Base-by-base conservation (phyloP, 64 coral and sea anemone species). In the Actinia equina region DNA sequence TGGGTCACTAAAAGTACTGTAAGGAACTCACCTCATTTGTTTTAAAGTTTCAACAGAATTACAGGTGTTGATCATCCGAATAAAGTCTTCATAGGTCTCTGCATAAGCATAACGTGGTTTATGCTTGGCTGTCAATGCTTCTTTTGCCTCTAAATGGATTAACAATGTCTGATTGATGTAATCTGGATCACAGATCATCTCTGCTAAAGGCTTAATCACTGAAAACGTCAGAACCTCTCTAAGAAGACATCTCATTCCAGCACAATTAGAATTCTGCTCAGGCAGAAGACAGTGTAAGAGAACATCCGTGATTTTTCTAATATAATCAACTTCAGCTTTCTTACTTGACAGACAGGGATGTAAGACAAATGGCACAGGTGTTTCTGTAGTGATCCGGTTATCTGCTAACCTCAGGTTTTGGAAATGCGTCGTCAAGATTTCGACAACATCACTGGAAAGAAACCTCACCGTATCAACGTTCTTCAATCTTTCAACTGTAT, bases 61-160 rank as follows among this genome's bases (percentile, higher is more conserved):
- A 55, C 88, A 92, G 9, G 93, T 95, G 63, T 92, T 99, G 46
- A 99, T 99, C 93, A 99, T 88, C 27, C 92, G 89, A 16, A 99
- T 99, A 44, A 99, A 99, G 25, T 99, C 97, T 92, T 99, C 97
- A 80, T 99, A 99, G 23, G 97, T 99, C 86, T 99, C 97, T 56
- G 97, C 97, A 95, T 99, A 99, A 37, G 97, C 97, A 93, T 99
- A 99, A 16, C 93, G 93, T 46, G 94, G 93, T 82, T 99, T 99
- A 54, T 99, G 97, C 44, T 95, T 89, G 8, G 91, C 97, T 46
- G 97, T 79, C 19, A 99, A 83, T 3, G 93, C 89, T 78, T 99
- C 97, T 69, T 95, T 99, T 19, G 97, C 88, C 46, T 99, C 97
- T 37, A 99, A 84, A 18, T 99, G 91, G 42, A 90, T 69, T 30